These are phyloP conservation scores for Paraescarpia echinospica DNA, from an alignment of 1,140 invertebrate species.

Conservation along the genomic window DNA sequence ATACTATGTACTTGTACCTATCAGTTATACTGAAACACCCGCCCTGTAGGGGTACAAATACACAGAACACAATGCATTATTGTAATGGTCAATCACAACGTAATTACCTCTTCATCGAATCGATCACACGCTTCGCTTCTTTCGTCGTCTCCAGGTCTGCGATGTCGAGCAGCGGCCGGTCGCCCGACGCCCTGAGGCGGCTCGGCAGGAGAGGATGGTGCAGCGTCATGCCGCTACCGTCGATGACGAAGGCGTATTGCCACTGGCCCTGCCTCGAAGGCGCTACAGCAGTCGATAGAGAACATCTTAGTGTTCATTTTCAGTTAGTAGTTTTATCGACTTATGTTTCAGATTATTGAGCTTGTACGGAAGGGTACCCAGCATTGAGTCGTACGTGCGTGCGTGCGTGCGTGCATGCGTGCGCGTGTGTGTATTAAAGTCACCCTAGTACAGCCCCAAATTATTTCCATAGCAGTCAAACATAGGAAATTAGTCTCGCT, in stretches of 20 bases:
- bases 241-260: neutral
- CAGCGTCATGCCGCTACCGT: neutral
- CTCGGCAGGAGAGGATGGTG: neutral
- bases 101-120: neutral
- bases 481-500: no score
- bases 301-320: neutral
- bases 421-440: no score
- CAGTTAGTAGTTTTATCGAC: neutral
- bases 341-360: no score
- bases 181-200: neutral
- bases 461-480: no score
- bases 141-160: neutral
- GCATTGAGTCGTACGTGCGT: no score
- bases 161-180: neutral
- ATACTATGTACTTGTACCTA: no score
- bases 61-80: no score
- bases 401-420: no score
- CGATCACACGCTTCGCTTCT: neutral
- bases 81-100: neutral
- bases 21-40: no score
- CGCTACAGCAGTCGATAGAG: neutral
- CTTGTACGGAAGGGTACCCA: no score
- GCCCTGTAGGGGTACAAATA: no score
- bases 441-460: no score
- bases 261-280: neutral